Base-by-base conservation (phyloP, 2,113 vertebrate genomes). In the Probosciger aterrimus region DNA sequence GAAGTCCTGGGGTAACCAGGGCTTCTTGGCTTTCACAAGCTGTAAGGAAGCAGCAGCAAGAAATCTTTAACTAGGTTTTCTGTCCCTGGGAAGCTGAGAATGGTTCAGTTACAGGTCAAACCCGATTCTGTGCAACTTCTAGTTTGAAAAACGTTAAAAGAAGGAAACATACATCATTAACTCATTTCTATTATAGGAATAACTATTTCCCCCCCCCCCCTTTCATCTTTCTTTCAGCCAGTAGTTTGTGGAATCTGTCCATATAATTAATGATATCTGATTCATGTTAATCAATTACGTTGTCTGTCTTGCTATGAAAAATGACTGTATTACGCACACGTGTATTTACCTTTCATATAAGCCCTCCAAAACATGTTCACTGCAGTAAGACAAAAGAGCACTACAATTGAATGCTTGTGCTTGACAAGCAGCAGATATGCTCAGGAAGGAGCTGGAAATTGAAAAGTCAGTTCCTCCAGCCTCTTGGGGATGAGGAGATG, bases 221-320 rank as follows among this genome's bases (percentile, higher is more conserved):
- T 73, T 96, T 96, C 71, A 77, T 93, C 69, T 88, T 94, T 91
- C 92, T 86, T 96, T 92, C 89, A 82, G 94, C 91, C 10, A 55
- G 89, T 92, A 89, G 91, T 91, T 91, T 92, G 74, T 78, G 83
- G 65, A 93, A 93, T 63, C 81, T 95, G 86, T 95, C 91, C 10
- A 17, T 37, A 68, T 93, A 95, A 95, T 89, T 95, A 93, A 96
- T 95, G 91, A 71, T 68, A 95, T 84, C 77, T 95, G 93, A 95
- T 95, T 96, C 95, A 94, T 88, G 53, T 89, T 96, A 89, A 89
- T 95, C 74, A 92, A 75, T 95, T 96, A 86, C 55, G 35, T 79
- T 84, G 69, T 91, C 94, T 91, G 15, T 82, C 88, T 89, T 68
- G 60, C 73, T 52, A 75, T 91, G 95, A 97, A 82, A 92, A 95